phyloP scores from a whole-genome alignment of 2,888 invertebrate genomes.

The Lepidonotus clava region DNA sequence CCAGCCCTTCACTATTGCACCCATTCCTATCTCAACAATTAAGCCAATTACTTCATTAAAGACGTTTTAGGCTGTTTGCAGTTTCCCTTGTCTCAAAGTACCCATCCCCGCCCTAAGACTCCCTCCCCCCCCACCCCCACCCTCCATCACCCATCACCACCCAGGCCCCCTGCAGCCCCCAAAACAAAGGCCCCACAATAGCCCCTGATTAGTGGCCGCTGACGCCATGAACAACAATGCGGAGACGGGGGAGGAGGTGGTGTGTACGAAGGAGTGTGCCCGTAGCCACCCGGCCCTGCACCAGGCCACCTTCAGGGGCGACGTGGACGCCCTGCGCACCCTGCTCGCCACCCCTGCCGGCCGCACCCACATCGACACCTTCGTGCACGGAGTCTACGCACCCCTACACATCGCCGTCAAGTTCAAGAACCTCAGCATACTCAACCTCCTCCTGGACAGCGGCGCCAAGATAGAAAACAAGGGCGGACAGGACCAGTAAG shows the following conservation, averaged over 20 bases:
- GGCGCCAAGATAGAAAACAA: not conserved
- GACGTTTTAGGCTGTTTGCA: no score
- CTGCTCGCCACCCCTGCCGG: not conserved
- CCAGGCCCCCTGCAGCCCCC: not conserved
- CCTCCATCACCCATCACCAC: not conserved
- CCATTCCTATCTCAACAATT: no score
- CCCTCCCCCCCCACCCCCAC: not conserved
- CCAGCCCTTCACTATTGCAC: no score
- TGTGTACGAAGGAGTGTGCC: not conserved
- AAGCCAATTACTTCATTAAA: no score
- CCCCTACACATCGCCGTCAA: not conserved
- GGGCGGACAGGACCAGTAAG: slow-evolving; percentile 1
- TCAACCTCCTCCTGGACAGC: not conserved
- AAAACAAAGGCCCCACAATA: no score
- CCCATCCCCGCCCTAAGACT: not conserved
- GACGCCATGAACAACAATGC: not conserved
- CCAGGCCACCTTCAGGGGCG: not conserved
- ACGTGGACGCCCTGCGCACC: not conserved
- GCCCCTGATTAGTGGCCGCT: no score
- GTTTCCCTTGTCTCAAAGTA: no score
- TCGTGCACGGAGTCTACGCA: not conserved
- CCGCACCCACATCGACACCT: not conserved
- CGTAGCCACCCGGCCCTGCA: not conserved
- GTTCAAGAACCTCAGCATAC: not conserved
- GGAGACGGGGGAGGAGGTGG: not conserved